Evolutionary conservation across 1,140 invertebrate species (phyloP), one percentile per base, ranked within the genome.

Genomic region (Heliconius hermathena): DNA sequence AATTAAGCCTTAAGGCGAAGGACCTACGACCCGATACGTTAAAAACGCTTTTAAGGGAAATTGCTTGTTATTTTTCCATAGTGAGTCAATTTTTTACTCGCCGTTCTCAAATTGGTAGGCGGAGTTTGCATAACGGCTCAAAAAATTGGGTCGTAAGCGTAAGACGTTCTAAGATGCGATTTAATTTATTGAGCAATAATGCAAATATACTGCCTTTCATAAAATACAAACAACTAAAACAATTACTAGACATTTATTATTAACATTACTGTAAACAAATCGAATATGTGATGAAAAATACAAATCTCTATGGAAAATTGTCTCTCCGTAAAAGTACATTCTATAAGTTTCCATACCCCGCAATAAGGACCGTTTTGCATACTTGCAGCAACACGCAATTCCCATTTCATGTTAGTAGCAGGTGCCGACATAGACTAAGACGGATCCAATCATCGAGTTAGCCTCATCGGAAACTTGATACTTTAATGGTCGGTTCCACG

Each of bases 401-500:
- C 52, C 71, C 79, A 81, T 81, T 81, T 74, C 72, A 77, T 81
- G 46, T 81, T 79, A 81, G 73, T 78, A 79, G 84, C 89, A 90
- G 87, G 87, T 87, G 87, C 84, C 83, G 85, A 85, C 81, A 82
- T 78, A 79, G 74, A 71, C 76, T 79, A 88, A 86, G 89, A 88
- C 88, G 88, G 84, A 84, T 81, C 83, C 90, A 91, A 92, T 92
- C 90, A 92, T 89, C 88, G 88, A 91, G 91, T 92, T 91, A 91
- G 88, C 90, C 83, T 87, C 86, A 90, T 87, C 86, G 88, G 85
- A 83, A 88, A 89, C 87, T 86, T 85, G 91, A 89, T 91, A 92
- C 87, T 87, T 88, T 91, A 92, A 92, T 93, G 84, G 88, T 83
- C 79, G 88, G 88, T 88, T 89, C 87, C 82, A 86, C 88, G 81